Percentiles rank a stretch among this genome's conserved stretches.
Conservation (phyloP, 2,113 vertebrate species). For the Rhea pennata region DNA sequence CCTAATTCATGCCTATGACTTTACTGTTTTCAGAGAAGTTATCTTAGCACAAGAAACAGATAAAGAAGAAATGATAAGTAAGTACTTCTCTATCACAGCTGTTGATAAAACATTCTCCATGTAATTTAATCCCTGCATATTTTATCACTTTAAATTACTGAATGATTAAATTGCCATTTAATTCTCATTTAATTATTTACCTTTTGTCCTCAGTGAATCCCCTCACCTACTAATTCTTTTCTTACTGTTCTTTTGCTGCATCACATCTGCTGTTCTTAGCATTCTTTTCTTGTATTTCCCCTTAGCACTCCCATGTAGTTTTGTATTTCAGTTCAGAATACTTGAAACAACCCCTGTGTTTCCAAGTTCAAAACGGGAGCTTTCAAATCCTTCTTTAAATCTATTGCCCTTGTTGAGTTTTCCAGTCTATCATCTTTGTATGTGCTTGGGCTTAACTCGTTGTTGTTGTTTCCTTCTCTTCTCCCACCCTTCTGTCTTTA, state of each 20-base stretch:
- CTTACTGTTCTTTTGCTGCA: not conserved
- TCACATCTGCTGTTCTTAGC: not conserved
- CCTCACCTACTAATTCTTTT: not conserved
- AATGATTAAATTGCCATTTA: not conserved
- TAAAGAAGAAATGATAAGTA: slow-evolving; percentile 93
- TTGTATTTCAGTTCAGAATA: not conserved
- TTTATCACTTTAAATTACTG: not conserved
- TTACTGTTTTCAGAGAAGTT: slow-evolving; percentile 83
- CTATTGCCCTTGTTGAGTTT: not conserved
- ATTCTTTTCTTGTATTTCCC: not conserved
- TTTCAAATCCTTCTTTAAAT: not conserved
- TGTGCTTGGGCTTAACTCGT: not conserved
- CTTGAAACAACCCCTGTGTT: not conserved
- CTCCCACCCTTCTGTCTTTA: not conserved
- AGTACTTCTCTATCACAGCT: slow-evolving; percentile 67
- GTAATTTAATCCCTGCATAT: not conserved
- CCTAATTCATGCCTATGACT: slow-evolving; percentile 40
- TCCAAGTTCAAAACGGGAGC: not conserved
- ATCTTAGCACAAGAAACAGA: slow-evolving; percentile 87
- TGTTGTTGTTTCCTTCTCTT: not conserved
- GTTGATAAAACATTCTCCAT: not conserved
- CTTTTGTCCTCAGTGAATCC: not conserved
- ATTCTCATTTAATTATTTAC: not conserved
- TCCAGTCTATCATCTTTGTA: not conserved
- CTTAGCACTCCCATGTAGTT: not conserved